Conservation (phyloP, 2,113 vertebrate genomes). For the Bubo scandiacus region DNA sequence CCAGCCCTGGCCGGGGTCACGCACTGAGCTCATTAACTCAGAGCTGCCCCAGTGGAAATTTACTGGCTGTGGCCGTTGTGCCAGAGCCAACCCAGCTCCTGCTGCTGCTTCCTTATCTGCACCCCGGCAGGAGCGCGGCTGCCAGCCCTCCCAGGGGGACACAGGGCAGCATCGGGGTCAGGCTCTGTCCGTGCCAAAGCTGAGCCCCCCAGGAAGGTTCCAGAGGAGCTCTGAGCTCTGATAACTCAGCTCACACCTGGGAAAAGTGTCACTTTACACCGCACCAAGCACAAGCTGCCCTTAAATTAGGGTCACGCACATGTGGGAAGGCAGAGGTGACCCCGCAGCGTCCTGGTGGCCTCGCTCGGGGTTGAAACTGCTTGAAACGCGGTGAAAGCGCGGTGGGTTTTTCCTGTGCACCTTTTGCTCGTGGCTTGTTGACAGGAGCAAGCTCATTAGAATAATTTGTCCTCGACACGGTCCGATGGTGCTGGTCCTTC, state of each 20-base stretch:
- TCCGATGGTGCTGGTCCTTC: not conserved
- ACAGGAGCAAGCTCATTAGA: not conserved
- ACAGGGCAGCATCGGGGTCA: no score
- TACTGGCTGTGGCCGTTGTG: not conserved
- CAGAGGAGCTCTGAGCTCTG: not conserved
- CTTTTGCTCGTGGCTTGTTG: not conserved
- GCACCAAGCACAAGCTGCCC: fast-evolving
- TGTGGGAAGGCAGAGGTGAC: not conserved
- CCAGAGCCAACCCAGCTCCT: slow-evolving; percentile 11
- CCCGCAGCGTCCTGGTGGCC: not conserved
- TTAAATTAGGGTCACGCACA: fast-evolving
- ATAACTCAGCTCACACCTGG: not conserved
- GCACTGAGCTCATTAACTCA: slow-evolving; percentile 35
- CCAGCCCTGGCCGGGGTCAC: not conserved
- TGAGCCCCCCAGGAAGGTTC: fast-evolving
- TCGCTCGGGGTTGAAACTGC: not conserved
- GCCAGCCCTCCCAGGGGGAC: not conserved
- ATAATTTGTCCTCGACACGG: not conserved
- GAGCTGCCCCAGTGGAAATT: slow-evolving; percentile 68
- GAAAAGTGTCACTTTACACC: not conserved
- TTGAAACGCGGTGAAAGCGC: fast-evolving
- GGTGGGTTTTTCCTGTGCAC: not conserved
- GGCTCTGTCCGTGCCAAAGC: fast-evolving
- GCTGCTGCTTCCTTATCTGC: not conserved
- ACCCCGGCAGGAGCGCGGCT: not conserved